Conservation (phyloP, 2,888 invertebrate genomes). For the Ypsolopha scabrella region DNA sequence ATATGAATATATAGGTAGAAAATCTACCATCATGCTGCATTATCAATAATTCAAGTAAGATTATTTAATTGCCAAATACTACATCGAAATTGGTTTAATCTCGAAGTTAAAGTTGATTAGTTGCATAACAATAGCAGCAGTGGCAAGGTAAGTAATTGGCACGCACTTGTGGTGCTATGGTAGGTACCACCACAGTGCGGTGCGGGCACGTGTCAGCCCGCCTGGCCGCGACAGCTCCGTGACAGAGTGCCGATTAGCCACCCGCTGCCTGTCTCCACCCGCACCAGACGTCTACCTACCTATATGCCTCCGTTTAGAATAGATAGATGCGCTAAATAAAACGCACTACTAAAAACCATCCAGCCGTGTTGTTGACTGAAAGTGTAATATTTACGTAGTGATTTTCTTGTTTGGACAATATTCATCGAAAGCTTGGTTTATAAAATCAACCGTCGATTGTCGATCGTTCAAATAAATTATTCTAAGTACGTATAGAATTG, state of each 20-base stretch:
- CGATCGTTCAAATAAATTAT: too few species aligned
- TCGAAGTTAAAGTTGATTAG: background rate
- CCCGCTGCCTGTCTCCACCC: slow-evolving; percentile 29
- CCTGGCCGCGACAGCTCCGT: slow-evolving; percentile 41
- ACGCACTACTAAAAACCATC: too few species aligned
- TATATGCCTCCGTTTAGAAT: too few species aligned
- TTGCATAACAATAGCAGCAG: slow-evolving; percentile 1
- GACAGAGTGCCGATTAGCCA: slow-evolving; percentile 51
- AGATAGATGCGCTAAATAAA: too few species aligned
- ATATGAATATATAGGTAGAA: too few species aligned
- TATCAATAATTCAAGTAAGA: background rate
- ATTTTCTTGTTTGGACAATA: too few species aligned
- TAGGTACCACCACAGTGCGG: background rate
- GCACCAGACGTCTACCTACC: background rate
- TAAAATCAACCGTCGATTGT: too few species aligned
- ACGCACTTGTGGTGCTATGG: background rate
- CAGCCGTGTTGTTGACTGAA: too few species aligned
- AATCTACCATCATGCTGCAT: background rate
- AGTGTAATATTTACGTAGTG: too few species aligned
- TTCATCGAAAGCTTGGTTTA: too few species aligned
- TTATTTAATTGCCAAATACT: background rate
- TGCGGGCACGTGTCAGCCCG: slow-evolving; percentile 17
- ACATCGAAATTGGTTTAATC: background rate
- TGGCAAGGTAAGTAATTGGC: slow-evolving; percentile 4
- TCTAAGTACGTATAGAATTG: too few species aligned